Evolutionary conservation across 2,113 vertebrate species (phyloP), one percentile per base, ranked within the genome.

Genomic region (Siphamia tubifer): DNA sequence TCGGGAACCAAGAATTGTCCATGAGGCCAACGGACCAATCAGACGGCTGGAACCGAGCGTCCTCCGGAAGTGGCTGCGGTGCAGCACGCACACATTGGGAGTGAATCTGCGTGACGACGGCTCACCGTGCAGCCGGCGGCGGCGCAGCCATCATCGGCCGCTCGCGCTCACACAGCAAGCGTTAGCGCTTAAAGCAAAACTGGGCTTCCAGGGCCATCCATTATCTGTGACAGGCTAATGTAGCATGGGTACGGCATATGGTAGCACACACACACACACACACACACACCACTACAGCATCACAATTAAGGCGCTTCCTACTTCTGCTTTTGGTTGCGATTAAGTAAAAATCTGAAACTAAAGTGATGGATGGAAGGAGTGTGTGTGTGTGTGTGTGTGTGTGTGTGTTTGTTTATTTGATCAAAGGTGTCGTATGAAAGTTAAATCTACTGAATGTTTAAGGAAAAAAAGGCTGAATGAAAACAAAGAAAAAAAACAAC

Each of bases 161-260:
- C 49, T 38, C 51, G 35, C 61, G 11, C 43, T 25, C 13, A 11
- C 44, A 28, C n/a, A 76, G 54, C 52, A 15, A 84, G 74, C 83
- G 82, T 79, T 87, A 90, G 82, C 74, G 89, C 89, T 90, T 90
- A 90, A 90, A 90, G 87, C 89, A 89, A 89, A 90, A 90, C 85
- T 88, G 89, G 89, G 89, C 89, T 87, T 89, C 85, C 89, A 88
- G 81, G 81, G 85, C 84, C 89, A 90, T 90, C 87, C 89, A 89
- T 90, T 90, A 90, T 89, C 85, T 88, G 73, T 90, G 89, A 89
- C 89, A 90, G 86, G 85, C 87, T 90, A 90, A 90, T 90, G 89
- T 90, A 88, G 85, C 89, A 90, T 90, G 86, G 63, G 87, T n/a
- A n/a, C 82, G 82, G 77, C 89, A 90, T 89, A 90, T 90, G 89